Conservation (phyloP, 2,888 invertebrate species). For the Pandemis heparana region DNA sequence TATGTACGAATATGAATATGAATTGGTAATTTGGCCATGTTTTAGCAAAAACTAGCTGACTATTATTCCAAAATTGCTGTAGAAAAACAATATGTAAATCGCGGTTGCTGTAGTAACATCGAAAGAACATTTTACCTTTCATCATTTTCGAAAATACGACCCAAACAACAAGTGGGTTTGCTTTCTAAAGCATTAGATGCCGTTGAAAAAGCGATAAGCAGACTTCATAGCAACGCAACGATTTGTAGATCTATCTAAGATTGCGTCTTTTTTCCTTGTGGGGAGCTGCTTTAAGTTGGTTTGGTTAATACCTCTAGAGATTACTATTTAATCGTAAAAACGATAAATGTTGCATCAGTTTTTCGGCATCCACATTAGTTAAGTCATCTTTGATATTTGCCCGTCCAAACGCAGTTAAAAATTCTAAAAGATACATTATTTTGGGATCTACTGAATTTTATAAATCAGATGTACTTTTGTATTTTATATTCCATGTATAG, state of each 20-base stretch:
- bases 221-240: background rate
- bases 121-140: conserved; percentile 28
- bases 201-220: conserved; percentile 1
- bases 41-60: background rate
- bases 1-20: background rate
- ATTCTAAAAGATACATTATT: too few relatives aligned
- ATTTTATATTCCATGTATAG: too few relatives aligned
- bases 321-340: background rate
- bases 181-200: conserved; percentile 25
- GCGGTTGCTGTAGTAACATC: conserved; percentile 20
- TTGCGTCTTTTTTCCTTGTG: background rate
- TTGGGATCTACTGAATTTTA: too few relatives aligned
- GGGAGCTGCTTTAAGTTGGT: background rate
- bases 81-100: background rate
- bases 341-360: background rate
- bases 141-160: conserved; percentile 14
- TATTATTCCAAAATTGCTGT: background rate
- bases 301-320: background rate
- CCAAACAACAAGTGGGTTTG: conserved; percentile 19
- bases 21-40: background rate
- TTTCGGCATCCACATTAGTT: background rate
- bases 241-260: too few relatives aligned
- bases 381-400: too few relatives aligned
- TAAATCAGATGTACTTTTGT: too few relatives aligned
- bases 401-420: too few relatives aligned